These are phyloP conservation scores for Yponomeuta evonymella DNA, from an alignment of 2,888 invertebrate species.

Conservation along the genomic window DNA sequence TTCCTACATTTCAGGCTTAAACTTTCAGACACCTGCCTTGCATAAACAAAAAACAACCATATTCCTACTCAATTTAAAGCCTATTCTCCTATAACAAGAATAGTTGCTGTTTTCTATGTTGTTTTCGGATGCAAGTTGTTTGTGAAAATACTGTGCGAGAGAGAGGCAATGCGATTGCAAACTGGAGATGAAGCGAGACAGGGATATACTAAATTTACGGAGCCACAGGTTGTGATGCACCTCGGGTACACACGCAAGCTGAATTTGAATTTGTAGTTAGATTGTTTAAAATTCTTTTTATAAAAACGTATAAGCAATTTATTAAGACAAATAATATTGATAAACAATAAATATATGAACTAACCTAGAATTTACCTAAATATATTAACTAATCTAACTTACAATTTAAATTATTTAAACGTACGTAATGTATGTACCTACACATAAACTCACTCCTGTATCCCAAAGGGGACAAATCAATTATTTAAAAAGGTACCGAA, in stretches of 20 bases:
- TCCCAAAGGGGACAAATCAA: no score
- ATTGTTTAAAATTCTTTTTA: background rate
- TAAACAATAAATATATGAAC: no score
- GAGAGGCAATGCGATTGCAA: constrained; percentile 37
- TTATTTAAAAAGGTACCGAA: no score
- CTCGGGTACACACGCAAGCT: constrained; percentile 56
- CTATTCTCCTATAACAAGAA: constrained; percentile 31
- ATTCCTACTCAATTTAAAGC: constrained; percentile 24
- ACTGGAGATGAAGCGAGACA: constrained; percentile 39
- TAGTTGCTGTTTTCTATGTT: constrained; percentile 62
- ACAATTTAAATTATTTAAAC: no score
- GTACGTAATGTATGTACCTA: no score
- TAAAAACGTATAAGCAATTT: no score
- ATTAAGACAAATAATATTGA: no score
- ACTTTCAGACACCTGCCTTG: constrained; percentile 43
- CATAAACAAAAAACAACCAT: constrained; percentile 34
- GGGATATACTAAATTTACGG: constrained; percentile 71
- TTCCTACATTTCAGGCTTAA: constrained; percentile 52
- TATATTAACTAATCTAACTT: no score
- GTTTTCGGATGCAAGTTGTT: constrained; percentile 75
- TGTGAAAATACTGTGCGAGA: constrained; percentile 66
- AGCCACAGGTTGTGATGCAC: constrained; percentile 72
- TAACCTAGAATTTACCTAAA: no score
- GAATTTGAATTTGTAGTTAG: constrained; percentile 33
- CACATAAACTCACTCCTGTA: no score